A percentile compares a stretch with the other conserved stretches of the same genome.
Evolutionary conservation across 2,888 invertebrate species (phyloP).

Genomic region (Drosophila kokeensis): DNA sequence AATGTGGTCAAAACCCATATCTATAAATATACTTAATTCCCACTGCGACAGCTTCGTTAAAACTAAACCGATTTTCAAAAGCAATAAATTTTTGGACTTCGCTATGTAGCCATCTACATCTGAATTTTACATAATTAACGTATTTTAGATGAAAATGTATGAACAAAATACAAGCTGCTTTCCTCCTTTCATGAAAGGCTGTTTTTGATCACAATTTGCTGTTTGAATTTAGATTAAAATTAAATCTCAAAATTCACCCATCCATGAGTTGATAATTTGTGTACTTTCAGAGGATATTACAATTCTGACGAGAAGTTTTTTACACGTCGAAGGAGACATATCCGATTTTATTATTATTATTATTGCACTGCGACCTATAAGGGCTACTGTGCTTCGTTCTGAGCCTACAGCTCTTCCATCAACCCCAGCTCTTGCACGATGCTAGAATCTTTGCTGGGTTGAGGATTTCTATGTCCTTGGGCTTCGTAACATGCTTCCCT

Average conservation of each 20-base stretch:
- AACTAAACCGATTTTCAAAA: background rate
- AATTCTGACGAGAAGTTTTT: too few relatives aligned
- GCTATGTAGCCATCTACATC: too few relatives aligned
- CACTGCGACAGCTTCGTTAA: background rate
- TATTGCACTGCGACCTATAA: too few relatives aligned
- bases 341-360: too few relatives aligned
- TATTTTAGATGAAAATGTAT: background rate
- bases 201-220: background rate
- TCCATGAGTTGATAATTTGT: background rate
- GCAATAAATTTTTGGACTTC: background rate
- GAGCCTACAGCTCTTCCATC: too few relatives aligned
- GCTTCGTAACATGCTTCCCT: too few relatives aligned
- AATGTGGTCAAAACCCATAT: background rate
- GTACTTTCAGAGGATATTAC: too few relatives aligned
- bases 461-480: too few relatives aligned
- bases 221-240: background rate
- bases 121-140: background rate
- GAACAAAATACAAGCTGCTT: background rate
- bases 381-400: too few relatives aligned
- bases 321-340: too few relatives aligned
- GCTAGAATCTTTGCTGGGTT: too few relatives aligned
- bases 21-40: background rate
- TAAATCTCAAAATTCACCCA: background rate
- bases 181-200: background rate
- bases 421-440: too few relatives aligned